Evolutionary conservation across 2,888 invertebrate species (phyloP), one percentile per base, ranked within the genome.

Genomic region (Arrhopalites spinosus): DNA sequence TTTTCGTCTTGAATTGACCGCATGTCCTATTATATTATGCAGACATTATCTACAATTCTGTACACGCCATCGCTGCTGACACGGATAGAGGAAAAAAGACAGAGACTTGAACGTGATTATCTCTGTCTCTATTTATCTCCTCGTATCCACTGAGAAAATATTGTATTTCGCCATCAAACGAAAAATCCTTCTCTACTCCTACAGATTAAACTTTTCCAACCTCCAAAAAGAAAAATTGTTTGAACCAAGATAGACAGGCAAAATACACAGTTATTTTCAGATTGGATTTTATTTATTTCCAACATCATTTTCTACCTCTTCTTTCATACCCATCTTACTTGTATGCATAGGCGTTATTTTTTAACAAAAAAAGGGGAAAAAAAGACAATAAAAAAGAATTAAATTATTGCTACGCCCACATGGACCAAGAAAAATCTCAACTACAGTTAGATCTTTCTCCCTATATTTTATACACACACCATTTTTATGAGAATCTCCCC

Each of bases 11-110:
- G 29, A 69, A 69, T 69, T 69, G 69, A 69, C 69, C 53, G 69
- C 69, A 69, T 69, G 69, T 69, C 69, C 69, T 69, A 69, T 69
- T 69, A 53, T 7, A 69, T 69, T 29, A 59, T 59, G 25, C 59
- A 59, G 23, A 67, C 29, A 45, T 1, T 17, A 45, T 27, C 27
- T 64, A 64, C 64, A 30, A n/a, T 17, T 27, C 25, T n/a, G n/a
- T 13, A 50, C 53, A 69, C 53, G 27, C 69, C 53, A 43, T 30
- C 64, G n/a, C 36, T 64, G 30, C 29, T 11, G 25, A 63, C 23
- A 25, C 25, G 30, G 30, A 63, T 29, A 25, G 63, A 63, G 23
- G 36, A 67, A 45, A 67, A 36, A 43, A 67, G 45, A 67, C 23
- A 25, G 15, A 67, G 17, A 23, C 67, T 43, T 45, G 23, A 20